These are phyloP conservation scores for Agrotis puta DNA, from an alignment of 2,888 invertebrate genomes.

Conservation along the genomic window DNA sequence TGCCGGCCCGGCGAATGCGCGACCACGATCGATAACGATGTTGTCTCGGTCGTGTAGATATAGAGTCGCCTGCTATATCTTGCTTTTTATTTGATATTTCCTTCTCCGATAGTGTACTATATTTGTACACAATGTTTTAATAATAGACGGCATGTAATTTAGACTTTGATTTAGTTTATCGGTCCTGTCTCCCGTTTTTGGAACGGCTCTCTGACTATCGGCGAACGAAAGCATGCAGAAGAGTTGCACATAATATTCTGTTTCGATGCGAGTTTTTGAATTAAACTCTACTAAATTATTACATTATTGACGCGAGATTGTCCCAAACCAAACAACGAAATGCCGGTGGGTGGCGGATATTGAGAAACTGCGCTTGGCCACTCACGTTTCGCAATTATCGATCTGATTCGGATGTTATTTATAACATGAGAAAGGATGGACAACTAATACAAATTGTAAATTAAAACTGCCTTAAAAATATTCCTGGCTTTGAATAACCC, in stretches of 20 bases:
- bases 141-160: slow-evolving; percentile 58
- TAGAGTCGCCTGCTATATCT: slow-evolving; percentile 73
- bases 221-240: slow-evolving; percentile 22
- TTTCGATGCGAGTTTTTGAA: slow-evolving; percentile 28
- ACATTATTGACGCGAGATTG: slow-evolving; percentile 19
- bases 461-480: slow-evolving; percentile 13
- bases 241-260: slow-evolving; percentile 9
- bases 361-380: slow-evolving; percentile 72
- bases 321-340: slow-evolving; percentile 61
- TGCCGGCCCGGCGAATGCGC: slow-evolving; percentile 78
- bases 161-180: slow-evolving; percentile 52
- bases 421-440: slow-evolving; percentile 32
- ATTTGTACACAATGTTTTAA: slow-evolving; percentile 68
- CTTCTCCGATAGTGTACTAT: slow-evolving; percentile 67
- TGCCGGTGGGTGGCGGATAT: slow-evolving; percentile 78
- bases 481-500: background rate
- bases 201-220: slow-evolving; percentile 16
- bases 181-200: slow-evolving; percentile 8
- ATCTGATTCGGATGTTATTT: slow-evolving; percentile 69
- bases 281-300: slow-evolving; percentile 41
- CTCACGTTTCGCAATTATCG: slow-evolving; percentile 78
- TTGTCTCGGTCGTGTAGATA: slow-evolving; percentile 81
- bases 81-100: slow-evolving; percentile 72
- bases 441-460: slow-evolving; percentile 2
- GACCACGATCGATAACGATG: slow-evolving; percentile 89